phyloP scores from a whole-genome alignment of 2,797 vertebrate genomes.

The Hippopotamyrus pictus region DNA sequence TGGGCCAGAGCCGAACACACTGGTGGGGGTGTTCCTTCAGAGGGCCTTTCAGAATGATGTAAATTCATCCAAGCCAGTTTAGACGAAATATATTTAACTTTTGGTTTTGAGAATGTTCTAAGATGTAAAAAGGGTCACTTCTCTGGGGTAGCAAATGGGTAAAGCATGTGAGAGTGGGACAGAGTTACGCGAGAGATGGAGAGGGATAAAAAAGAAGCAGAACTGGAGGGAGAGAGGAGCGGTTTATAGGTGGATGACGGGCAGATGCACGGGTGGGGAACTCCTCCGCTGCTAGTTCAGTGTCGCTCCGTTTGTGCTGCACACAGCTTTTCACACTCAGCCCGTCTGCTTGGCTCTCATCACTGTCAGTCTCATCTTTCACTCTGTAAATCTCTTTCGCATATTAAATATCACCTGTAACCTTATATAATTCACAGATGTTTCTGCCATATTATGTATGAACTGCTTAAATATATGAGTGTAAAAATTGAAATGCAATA shows the following conservation, averaged over 20 bases:
- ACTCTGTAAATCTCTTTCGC: background rate
- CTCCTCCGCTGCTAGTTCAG: background rate
- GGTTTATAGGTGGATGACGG: background rate
- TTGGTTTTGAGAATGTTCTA: background rate
- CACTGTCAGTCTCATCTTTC: background rate
- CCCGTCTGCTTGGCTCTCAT: background rate
- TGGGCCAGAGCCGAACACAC: background rate
- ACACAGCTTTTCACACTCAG: background rate
- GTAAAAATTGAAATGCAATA: slow-evolving; percentile 20
- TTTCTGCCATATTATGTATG: slow-evolving; percentile 19
- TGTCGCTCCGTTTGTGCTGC: background rate
- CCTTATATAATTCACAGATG: slow-evolving; percentile 6
- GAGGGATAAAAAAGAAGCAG: background rate
- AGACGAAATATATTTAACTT: background rate
- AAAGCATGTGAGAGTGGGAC: background rate
- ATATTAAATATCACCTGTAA: slow-evolving; percentile 12
- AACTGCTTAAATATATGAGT: slow-evolving; percentile 16
- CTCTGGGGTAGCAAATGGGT: background rate
- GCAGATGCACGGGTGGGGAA: background rate
- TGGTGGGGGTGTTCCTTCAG: background rate
- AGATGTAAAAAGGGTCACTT: background rate
- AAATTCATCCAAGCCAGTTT: background rate
- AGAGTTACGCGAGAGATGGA: background rate
- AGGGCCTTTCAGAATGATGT: background rate
- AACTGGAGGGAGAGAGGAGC: background rate